Evolutionary conservation across 2,888 invertebrate genomes (phyloP).

Genomic region (Drosophila borborema): DNA sequence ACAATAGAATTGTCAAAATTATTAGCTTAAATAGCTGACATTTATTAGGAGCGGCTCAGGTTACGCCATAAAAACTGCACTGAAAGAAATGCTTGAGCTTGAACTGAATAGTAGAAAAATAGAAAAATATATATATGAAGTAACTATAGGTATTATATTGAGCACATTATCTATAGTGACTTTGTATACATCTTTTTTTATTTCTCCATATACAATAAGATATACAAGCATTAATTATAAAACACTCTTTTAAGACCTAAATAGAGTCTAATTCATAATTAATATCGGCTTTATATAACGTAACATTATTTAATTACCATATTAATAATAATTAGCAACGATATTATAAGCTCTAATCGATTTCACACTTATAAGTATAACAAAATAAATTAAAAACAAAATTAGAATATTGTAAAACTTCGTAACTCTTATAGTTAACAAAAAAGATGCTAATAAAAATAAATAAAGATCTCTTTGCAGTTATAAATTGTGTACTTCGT

Average conservation of each 20-base stretch:
- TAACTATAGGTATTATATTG: not conserved
- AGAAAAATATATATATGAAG: not conserved
- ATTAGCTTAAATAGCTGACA: constrained; percentile 79
- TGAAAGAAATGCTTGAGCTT: not conserved
- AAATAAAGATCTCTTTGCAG: too few relatives aligned
- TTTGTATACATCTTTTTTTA: too few relatives aligned
- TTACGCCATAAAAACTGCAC: constrained; percentile 31
- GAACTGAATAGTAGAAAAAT: not conserved
- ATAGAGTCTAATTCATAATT: not conserved
- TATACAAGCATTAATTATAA: not conserved
- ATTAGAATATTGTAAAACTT: not conserved
- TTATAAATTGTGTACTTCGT: too few relatives aligned
- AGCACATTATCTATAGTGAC: too few relatives aligned
- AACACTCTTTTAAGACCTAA: not conserved
- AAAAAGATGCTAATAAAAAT: too few relatives aligned
- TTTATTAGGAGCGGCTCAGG: constrained; percentile 70
- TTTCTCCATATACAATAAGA: not conserved
- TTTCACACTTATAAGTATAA: not conserved
- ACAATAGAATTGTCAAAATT: constrained; percentile 82
- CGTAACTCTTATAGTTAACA: too few relatives aligned
- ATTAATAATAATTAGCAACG: not conserved
- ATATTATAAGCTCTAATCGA: not conserved
- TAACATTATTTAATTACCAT: not conserved
- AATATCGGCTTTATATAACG: not conserved
- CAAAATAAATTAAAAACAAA: not conserved